These are phyloP conservation scores for Rynchops niger DNA, from an alignment of 2,113 vertebrate species.

Conservation along the genomic window DNA sequence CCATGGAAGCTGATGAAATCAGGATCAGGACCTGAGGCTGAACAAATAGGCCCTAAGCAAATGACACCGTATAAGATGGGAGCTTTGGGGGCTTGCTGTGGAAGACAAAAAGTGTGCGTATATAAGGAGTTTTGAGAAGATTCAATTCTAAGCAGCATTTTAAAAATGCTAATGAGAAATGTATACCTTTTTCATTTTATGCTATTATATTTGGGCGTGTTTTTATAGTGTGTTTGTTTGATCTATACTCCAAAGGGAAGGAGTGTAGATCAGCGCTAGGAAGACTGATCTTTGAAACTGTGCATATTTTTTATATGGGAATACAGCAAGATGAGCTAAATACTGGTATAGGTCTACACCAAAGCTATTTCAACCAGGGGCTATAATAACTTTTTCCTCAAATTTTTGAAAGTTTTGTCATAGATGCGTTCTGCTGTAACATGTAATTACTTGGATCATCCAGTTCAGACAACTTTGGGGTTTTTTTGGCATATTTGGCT, in stretches of 20 bases:
- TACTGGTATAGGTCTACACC: not conserved
- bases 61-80: not conserved
- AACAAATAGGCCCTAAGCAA: not conserved
- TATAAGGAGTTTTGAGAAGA: not conserved
- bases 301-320: not conserved
- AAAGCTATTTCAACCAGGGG: conserved; percentile 51
- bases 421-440: conserved; percentile 39
- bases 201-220: not conserved
- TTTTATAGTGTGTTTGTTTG: not conserved
- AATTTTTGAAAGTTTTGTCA: conserved; percentile 63
- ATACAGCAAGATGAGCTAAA: conserved; percentile 15
- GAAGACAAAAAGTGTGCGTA: not conserved
- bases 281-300: conserved; percentile 17
- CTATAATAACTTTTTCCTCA: conserved; percentile 39
- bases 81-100: not conserved
- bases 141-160: not conserved
- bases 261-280: not conserved
- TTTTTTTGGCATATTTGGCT: conserved; percentile 21
- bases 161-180: not conserved
- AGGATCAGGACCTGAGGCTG: not conserved
- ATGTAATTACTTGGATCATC: conserved; percentile 64
- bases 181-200: not conserved
- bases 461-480: conserved; percentile 27
- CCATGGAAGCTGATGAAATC: not conserved
- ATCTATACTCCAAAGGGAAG: not conserved